Percentiles rank a stretch among this genome's conserved stretches.
phyloP scores from a whole-genome alignment of 2,797 vertebrate genomes.

The Premnoplex brunnescens region DNA sequence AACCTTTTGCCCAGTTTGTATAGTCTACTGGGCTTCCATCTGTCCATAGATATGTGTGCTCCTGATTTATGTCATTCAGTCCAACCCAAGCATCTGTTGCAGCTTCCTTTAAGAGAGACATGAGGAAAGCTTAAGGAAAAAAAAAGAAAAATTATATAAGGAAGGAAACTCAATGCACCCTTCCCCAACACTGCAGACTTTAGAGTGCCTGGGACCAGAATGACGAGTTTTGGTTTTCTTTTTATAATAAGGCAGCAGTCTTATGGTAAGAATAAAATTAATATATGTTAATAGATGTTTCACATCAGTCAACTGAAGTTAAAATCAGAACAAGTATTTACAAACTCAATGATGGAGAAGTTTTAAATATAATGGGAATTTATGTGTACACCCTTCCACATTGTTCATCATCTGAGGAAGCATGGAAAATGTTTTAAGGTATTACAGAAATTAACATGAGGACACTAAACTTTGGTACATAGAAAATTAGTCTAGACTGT shows the following conservation, averaged over 20 bases:
- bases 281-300: not conserved
- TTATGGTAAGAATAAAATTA: not conserved
- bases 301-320: not conserved
- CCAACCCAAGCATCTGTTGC: conserved; percentile 85
- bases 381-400: not conserved
- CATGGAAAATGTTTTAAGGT: not conserved
- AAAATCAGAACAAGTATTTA: not conserved
- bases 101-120: conserved; percentile 76
- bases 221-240: not conserved
- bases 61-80: conserved; percentile 89
- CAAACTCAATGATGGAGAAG: not conserved
- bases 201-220: not conserved
- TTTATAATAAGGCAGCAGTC: not conserved
- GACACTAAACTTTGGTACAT: not conserved
- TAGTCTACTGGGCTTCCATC: conserved; percentile 85
- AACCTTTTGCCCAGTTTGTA: conserved; percentile 93
- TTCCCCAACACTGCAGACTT: not conserved
- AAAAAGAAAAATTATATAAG: not conserved
- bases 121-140: conserved; percentile 86
- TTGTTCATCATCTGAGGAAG: not conserved
- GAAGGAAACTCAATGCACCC: not conserved
- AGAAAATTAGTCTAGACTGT: not conserved
- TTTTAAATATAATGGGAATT: not conserved
- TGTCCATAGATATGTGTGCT: conserved; percentile 91
- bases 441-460: not conserved